A percentile compares a stretch with the other conserved stretches of the same genome.
phyloP scores from a whole-genome alignment of 2,888 invertebrate species.

The Macrophya alboannulata region DNA sequence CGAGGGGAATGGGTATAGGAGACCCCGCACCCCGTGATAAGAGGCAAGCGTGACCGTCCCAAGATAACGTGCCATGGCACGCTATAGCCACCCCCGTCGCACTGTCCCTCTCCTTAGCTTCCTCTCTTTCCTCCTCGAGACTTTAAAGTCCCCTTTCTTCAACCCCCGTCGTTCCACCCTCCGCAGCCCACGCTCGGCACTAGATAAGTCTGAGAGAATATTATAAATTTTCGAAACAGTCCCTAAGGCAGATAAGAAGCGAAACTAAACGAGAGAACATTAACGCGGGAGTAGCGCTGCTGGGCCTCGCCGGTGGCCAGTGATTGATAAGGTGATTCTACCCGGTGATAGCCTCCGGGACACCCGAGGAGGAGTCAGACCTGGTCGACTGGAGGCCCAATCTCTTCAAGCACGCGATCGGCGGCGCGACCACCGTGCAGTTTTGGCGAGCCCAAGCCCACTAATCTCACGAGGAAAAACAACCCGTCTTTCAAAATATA shows the following conservation, averaged over 20 bases:
- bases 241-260: constrained; percentile 68
- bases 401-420: constrained; percentile 69
- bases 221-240: constrained; percentile 71
- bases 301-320: constrained; percentile 56
- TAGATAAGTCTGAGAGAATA: constrained; percentile 66
- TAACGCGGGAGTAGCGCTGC: constrained; percentile 64
- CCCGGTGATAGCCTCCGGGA: constrained; percentile 67
- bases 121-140: constrained; percentile 31
- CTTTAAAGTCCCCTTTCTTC: constrained; percentile 52
- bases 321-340: constrained; percentile 74
- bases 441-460: constrained; percentile 37
- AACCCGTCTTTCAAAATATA: constrained; percentile 10
- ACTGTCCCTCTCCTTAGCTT: not conserved
- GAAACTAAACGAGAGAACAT: constrained; percentile 72
- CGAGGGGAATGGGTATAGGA: not conserved
- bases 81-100: constrained; percentile 27
- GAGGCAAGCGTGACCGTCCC: constrained; percentile 52
- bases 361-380: constrained; percentile 53
- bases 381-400: constrained; percentile 64
- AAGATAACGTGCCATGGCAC: constrained; percentile 37
- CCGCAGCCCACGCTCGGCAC: constrained; percentile 40
- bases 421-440: constrained; percentile 47
- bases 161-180: constrained; percentile 33
- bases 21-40: constrained; percentile 39
- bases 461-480: constrained; percentile 22